These are phyloP conservation scores for Decapterus maruadsi DNA, from an alignment of 2,797 vertebrate species.

Conservation along the genomic window DNA sequence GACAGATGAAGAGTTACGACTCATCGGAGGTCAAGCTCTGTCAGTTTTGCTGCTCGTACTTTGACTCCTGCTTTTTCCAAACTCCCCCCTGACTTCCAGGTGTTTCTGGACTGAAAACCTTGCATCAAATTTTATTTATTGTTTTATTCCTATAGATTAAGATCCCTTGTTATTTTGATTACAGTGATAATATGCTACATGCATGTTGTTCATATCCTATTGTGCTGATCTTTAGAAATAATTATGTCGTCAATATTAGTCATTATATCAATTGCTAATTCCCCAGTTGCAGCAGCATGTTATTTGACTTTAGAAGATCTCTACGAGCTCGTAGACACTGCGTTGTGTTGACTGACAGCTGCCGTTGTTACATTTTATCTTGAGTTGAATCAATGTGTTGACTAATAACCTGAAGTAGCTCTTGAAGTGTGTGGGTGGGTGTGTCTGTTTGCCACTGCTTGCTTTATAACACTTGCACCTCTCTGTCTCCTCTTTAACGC, in stretches of 20 bases:
- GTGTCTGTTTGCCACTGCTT: slow-evolving; percentile 28
- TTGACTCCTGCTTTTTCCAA: slow-evolving; percentile 1
- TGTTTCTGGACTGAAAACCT: no score
- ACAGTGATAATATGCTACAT: no score
- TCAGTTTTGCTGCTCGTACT: background rate
- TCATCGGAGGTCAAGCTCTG: slow-evolving; percentile 26
- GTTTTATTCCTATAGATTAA: background rate
- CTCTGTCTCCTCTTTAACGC: slow-evolving; percentile 85
- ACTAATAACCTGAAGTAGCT: background rate
- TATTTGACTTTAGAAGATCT: no score
- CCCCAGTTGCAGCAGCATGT: no score
- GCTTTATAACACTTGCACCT: slow-evolving; percentile 80
- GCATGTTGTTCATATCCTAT: background rate
- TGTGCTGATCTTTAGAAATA: background rate
- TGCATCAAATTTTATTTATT: background rate
- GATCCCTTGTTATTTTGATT: no score
- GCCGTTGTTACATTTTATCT: background rate
- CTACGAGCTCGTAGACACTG: no score
- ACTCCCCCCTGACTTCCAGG: no score
- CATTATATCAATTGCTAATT: background rate
- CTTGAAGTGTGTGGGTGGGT: slow-evolving; percentile 4
- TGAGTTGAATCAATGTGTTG: background rate
- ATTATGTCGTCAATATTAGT: background rate
- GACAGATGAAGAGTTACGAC: no score
- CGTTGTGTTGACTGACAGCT: background rate